phyloP scores from a whole-genome alignment of 2,797 vertebrate species.

The Sebastolobus altivelis region DNA sequence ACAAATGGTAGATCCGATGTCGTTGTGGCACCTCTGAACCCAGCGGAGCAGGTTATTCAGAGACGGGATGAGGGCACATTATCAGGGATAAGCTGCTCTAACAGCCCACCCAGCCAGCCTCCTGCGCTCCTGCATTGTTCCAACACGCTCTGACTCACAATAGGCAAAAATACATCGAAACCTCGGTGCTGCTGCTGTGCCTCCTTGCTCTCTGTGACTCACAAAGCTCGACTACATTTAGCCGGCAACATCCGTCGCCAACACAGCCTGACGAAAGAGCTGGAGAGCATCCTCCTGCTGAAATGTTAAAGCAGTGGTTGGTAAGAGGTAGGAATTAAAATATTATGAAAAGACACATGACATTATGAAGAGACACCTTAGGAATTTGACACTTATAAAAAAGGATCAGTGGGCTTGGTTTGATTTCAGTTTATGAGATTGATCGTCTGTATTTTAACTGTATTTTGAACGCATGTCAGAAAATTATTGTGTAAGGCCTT shows the following conservation, averaged over 20 bases:
- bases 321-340: background rate
- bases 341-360: background rate
- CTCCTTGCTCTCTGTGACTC: conserved; percentile 67
- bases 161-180: conserved; percentile 42
- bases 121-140: conserved; percentile 50
- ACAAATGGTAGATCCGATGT: conserved; percentile 51
- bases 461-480: background rate
- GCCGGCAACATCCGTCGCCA: conserved; percentile 54
- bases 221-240: conserved; percentile 66
- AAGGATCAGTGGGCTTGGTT: background rate
- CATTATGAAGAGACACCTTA: background rate
- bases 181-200: conserved; percentile 9
- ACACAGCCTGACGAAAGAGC: conserved; percentile 43
- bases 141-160: conserved; percentile 67
- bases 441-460: background rate
- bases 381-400: background rate
- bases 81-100: conserved; percentile 62
- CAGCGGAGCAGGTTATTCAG: conserved; percentile 40
- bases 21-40: conserved; percentile 37
- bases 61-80: conserved; percentile 53
- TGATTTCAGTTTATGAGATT: background rate
- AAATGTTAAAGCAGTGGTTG: background rate
- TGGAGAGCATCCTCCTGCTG: background rate
- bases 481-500: background rate
- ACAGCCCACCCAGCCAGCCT: conserved; percentile 56